A percentile compares a stretch with the other conserved stretches of the same genome.
phyloP scores from a whole-genome alignment of 30 jellyfish, hydroid and myxozoan genomes.

The Pelagia noctiluca region DNA sequence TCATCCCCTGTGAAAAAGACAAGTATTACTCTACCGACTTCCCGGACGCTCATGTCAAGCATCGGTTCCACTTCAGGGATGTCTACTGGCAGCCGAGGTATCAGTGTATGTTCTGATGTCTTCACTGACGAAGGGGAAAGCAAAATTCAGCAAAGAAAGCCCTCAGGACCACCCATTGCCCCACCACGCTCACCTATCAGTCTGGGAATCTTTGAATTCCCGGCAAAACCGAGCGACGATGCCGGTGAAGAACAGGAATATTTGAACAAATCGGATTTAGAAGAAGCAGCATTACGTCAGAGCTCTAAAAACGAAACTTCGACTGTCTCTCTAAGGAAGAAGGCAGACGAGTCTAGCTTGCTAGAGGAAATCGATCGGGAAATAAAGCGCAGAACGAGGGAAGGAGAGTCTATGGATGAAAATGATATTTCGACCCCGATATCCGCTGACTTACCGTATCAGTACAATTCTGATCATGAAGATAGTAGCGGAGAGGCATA shows the following conservation, averaged over 20 bases:
- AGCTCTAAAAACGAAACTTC: slow-evolving; percentile 10
- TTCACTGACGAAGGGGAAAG: slow-evolving; percentile 34
- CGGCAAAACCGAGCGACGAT: slow-evolving; percentile 42
- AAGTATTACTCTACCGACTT: background rate
- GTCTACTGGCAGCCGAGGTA: slow-evolving; percentile 55
- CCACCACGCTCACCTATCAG: slow-evolving; percentile 95
- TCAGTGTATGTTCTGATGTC: slow-evolving; percentile 55
- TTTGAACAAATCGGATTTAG: slow-evolving; percentile 49
- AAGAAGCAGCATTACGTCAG: slow-evolving; percentile 31
- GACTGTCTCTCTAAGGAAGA: slow-evolving; percentile 19
- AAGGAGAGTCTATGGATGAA: slow-evolving; percentile 25
- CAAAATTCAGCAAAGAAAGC: background rate
- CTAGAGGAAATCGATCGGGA: slow-evolving; percentile 72
- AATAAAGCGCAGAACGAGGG: slow-evolving; percentile 59
- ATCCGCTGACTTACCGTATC: slow-evolving; percentile 31
- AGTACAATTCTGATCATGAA: slow-evolving; percentile 34
- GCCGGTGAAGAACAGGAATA: slow-evolving; percentile 24
- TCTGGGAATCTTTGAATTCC: slow-evolving; percentile 77
- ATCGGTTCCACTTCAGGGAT: slow-evolving; percentile 35
- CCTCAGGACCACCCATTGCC: slow-evolving; percentile 52
- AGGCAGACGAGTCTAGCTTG: slow-evolving; percentile 31
- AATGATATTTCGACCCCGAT: slow-evolving; percentile 29
- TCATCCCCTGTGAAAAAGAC: slow-evolving; percentile 19
- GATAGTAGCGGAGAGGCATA: slow-evolving; percentile 51
- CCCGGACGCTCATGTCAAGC: slow-evolving; percentile 36